Evolutionary conservation across 1,140 invertebrate genomes (phyloP).

Genomic region (Sminthurides bifidus): DNA sequence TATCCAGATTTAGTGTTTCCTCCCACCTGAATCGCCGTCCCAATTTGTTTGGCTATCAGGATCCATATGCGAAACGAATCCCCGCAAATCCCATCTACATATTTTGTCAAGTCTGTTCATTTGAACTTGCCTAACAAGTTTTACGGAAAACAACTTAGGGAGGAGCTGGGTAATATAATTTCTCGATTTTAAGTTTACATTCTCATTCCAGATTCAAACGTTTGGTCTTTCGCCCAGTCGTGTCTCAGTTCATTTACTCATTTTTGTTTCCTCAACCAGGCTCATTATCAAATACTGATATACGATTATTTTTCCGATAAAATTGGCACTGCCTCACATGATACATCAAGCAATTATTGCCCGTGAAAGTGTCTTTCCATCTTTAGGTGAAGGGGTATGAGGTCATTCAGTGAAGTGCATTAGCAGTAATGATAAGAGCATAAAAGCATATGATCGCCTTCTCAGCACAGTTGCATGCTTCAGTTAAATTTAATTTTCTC

Average conservation of each 20-base stretch:
- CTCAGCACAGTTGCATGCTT: not conserved
- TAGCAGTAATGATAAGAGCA: not conserved
- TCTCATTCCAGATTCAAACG: too few species aligned
- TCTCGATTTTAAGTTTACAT: too few species aligned
- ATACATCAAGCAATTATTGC: too few species aligned
- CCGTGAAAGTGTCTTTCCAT: not conserved
- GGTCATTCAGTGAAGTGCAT: not conserved
- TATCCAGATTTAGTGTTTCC: slow-evolving; percentile 5
- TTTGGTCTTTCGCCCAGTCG: too few species aligned
- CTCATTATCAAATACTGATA: too few species aligned
- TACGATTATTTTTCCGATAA: too few species aligned
- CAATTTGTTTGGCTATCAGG: not conserved
- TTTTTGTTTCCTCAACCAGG: too few species aligned
- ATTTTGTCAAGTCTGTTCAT: not conserved
- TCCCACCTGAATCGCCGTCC: slow-evolving; percentile 1
- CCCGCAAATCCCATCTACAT: not conserved
- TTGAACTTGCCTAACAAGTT: not conserved
- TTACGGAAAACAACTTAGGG: too few species aligned
- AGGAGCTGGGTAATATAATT: too few species aligned
- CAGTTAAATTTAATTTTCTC: not conserved
- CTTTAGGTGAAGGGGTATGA: not conserved
- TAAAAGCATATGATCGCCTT: not conserved
- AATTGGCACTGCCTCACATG: too few species aligned
- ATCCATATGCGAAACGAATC: not conserved
- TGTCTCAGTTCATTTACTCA: too few species aligned